Evolutionary conservation across 2,797 vertebrate genomes (phyloP), one percentile per base, ranked within the genome.

Genomic region (Syngnathus acus): DNA sequence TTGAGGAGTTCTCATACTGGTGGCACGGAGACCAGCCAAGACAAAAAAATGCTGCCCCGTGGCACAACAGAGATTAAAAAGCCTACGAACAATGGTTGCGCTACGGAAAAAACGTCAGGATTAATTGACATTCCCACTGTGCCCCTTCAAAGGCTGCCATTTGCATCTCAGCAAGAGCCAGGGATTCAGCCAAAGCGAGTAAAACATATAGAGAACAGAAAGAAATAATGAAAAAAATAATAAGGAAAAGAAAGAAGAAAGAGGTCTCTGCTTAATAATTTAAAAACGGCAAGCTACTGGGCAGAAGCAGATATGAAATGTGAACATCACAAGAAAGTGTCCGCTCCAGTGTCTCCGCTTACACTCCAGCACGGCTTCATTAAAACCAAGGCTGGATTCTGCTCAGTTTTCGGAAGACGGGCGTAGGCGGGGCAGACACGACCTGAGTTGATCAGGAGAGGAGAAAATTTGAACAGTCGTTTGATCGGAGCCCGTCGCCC

Each of bases 201-300:
- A 62, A 78, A 74, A 60, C 66, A 70, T 68, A 66, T 77, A 55
- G 69, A 75, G 62, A 3, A 64, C 40, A 66, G 72, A 78, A 73
- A 75, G 51, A 66, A 42, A 67, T 63, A 59, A 62, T 62, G 73
- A 76, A 75, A 69, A 72, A 73, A 74, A 54, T 68, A 74, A 73
- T 9, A 57, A 54, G 45, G 53, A 21, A 83, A 72, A 62, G 42
- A 62, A 51, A 83, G 83, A 89, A 88, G 76, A 87, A 87, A 88
- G 84, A 77, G 77, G 50, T 68, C 68, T 80, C 78, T 86, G 73
- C 79, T 91, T 88, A 91, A 91, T 91, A 91, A 93, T 91, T 90
- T 80, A 91, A 79, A 84, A 84, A 78, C 83, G 77, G 69, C 78
- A 75, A 81, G 85, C 86, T 89, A 78, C 86, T 86, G 85, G 83